Conservation (phyloP, 2,888 invertebrate genomes). For the Chrysodeixis includens region DNA sequence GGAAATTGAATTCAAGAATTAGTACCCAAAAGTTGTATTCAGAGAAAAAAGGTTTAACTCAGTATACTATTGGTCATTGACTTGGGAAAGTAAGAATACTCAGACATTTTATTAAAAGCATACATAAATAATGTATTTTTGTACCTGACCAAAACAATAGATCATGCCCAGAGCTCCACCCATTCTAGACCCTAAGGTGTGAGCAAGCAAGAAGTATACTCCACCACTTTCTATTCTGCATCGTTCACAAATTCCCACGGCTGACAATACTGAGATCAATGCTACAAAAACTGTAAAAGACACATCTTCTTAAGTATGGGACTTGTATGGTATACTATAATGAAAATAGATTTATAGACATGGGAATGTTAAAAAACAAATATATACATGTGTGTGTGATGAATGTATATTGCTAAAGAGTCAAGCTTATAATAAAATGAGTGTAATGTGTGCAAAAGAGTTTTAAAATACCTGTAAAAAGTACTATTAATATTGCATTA, state of each 20-base stretch:
- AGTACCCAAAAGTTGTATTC: too few relatives aligned
- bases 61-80: too few relatives aligned
- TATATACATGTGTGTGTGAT: too few relatives aligned
- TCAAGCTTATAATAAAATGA: too few relatives aligned
- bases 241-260: constrained; percentile 98
- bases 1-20: too few relatives aligned
- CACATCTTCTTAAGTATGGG: constrained; percentile 11
- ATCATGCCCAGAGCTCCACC: constrained; percentile 97
- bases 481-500: constrained; percentile 94
- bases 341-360: too few relatives aligned
- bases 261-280: constrained; percentile 97
- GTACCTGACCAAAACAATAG: constrained; percentile 98
- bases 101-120: too few relatives aligned
- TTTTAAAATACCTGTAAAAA: constrained; percentile 94
- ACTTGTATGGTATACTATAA: background rate
- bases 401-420: too few relatives aligned
- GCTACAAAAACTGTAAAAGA: constrained; percentile 94
- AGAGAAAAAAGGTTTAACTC: too few relatives aligned
- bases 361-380: too few relatives aligned
- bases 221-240: constrained; percentile 99
- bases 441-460: too few relatives aligned
- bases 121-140: constrained; percentile 37
- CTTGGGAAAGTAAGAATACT: too few relatives aligned
- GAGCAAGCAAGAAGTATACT: constrained; percentile 98
- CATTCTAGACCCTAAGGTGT: constrained; percentile 97